Evolutionary conservation across 2,888 invertebrate genomes (phyloP), one percentile per base, ranked within the genome.

Genomic region (Luperina nickerlii): DNA sequence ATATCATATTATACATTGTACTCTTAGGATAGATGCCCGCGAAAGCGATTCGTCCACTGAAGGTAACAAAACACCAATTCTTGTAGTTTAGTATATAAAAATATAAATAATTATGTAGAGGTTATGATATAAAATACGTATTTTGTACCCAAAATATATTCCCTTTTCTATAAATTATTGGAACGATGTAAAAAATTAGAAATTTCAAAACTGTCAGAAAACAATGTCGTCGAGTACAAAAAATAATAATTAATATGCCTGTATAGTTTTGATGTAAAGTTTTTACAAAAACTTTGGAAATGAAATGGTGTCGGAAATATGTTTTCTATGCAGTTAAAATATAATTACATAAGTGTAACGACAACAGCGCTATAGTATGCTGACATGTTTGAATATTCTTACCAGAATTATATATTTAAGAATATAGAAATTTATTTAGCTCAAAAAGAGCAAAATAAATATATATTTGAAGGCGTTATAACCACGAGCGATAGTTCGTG

Each of bases 41-140:
- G 95, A 92, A 93, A 94, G 94, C 93, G 87, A 93, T 92, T 93
- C 96, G 96, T 96, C 96, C 96, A 96, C 96, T 96, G 96, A 93
- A 96, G 96, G 96, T 96, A 95, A 91, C 87, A 88, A 87, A 95
- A 97, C 96, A 97, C 96, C 96, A 97, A 96, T 94, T 93, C 90
- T 91, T 82, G 91, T 95, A 95, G 94, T 90, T 89, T 94, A 90
- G 88, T 13, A 13, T 51, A 69, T 73, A 79, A 38, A 57, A 68
- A 62, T 65, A 79, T 84, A 69, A 82, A 87, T 82, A 65, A 65
- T 38, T 38, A 76, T 90, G 88, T 86, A 81, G 70, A 65, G 81
- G 71, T 89, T 90, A 83, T 27, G 45, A 57, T 81, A 72, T 89
- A 80, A 77, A 70, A 71, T 78, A 76, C 79, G 79, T 81, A 85